Conservation (phyloP, 2,888 invertebrate species). For the Drosophila kuntzei region DNA sequence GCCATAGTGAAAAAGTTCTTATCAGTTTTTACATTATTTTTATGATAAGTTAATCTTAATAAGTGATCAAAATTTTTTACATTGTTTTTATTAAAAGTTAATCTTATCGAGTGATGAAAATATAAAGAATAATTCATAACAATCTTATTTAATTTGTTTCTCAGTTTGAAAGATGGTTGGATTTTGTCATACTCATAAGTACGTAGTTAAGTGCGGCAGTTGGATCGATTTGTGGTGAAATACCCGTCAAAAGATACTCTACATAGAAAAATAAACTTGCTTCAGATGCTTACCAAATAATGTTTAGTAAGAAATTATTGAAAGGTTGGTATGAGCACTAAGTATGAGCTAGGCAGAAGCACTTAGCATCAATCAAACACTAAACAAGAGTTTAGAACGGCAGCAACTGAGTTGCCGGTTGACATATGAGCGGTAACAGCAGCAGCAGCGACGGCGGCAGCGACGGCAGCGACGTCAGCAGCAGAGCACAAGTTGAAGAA, state of each 20-base stretch:
- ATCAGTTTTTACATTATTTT: no score
- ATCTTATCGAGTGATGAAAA: neutral
- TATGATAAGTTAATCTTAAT: no score
- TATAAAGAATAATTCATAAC: no score
- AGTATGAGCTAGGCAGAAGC: conserved; percentile 42
- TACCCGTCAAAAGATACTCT: neutral
- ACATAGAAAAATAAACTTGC: neutral
- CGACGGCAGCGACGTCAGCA: conserved; percentile 11
- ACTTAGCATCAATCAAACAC: conserved; percentile 84
- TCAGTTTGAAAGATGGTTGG: neutral
- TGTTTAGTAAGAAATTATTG: conserved; percentile 43
- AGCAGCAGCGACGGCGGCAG: conserved; percentile 30
- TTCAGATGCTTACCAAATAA: conserved; percentile 14
- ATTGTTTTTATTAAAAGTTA: neutral
- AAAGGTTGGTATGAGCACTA: conserved; percentile 31
- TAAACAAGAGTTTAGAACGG: conserved; percentile 79
- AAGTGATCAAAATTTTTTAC: no score
- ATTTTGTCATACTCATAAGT: neutral
- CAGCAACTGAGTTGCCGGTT: conserved; percentile 69
- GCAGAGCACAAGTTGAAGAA: conserved; percentile 40
- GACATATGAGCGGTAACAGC: conserved; percentile 80
- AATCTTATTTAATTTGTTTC: neutral
- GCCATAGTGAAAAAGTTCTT: no score
- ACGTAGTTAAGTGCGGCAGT: neutral
- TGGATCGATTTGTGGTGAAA: neutral